Evolutionary conservation across 2,113 vertebrate species (phyloP).

Genomic region (Gnathochromis pfefferi): DNA sequence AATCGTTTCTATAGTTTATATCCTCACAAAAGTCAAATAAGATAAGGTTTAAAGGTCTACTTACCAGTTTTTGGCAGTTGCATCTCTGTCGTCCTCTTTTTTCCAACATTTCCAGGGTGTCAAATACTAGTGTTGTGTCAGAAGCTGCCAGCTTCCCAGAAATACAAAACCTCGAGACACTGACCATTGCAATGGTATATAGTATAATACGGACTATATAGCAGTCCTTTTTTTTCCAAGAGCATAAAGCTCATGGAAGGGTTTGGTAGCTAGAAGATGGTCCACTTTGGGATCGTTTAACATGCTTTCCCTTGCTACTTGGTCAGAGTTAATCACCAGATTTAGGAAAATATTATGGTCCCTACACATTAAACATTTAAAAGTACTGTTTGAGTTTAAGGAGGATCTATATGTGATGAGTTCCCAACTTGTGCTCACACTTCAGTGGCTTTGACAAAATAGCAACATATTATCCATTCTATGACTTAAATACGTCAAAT

Average conservation of each 20-base stretch:
- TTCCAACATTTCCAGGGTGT: not conserved
- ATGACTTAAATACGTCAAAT: not conserved
- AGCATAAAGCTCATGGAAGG: not conserved
- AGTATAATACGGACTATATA: not conserved
- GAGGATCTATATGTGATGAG: not conserved
- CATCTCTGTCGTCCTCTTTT: not conserved
- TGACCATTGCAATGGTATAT: not conserved
- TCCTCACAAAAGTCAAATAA: rapidly evolving
- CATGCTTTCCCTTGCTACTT: not conserved
- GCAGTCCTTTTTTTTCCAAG: not conserved
- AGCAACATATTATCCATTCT: not conserved
- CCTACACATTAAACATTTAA: rapidly evolving
- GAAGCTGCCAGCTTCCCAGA: not conserved
- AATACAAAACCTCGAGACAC: not conserved
- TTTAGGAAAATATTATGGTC: not conserved
- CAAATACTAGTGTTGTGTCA: not conserved
- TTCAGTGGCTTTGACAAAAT: not conserved
- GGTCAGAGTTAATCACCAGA: not conserved
- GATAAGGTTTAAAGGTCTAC: not conserved
- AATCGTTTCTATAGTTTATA: not conserved
- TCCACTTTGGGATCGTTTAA: not conserved
- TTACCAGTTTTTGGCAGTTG: not conserved
- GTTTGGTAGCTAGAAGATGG: not conserved
- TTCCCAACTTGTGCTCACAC: not conserved
- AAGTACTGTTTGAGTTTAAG: not conserved